A percentile compares a stretch with the other conserved stretches of the same genome.
phyloP scores from a whole-genome alignment of 2,888 invertebrate species.

The Horisme vitalbata region DNA sequence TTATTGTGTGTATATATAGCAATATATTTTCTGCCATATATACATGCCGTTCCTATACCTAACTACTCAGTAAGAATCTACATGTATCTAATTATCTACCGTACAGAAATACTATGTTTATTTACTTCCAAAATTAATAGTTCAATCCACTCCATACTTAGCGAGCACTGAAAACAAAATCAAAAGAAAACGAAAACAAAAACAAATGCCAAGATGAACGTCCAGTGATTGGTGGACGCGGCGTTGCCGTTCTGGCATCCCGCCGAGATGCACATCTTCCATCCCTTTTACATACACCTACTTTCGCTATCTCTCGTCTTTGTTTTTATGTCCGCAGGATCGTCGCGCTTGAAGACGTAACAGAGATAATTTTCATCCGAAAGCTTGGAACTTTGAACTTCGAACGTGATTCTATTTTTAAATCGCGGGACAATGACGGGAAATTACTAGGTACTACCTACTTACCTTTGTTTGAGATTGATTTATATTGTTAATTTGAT shows the following conservation, averaged over 20 bases:
- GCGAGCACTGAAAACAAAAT: constrained; percentile 31
- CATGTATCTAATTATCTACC: no score
- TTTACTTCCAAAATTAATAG: no score
- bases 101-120: no score
- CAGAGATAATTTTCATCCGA: constrained; percentile 77
- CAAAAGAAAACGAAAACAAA: constrained; percentile 54
- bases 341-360: constrained; percentile 79
- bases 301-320: constrained; percentile 43
- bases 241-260: constrained; percentile 74
- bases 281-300: constrained; percentile 43
- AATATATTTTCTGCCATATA: no score
- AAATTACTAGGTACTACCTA: constrained; percentile 3
- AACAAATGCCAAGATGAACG: constrained; percentile 65
- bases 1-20: no score
- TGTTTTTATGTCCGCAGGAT: constrained; percentile 71
- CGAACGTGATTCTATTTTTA: constrained; percentile 64
- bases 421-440: constrained; percentile 47
- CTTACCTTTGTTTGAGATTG: not conserved
- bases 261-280: constrained; percentile 62
- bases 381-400: constrained; percentile 71
- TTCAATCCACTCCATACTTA: constrained; percentile 23
- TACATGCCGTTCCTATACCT: no score
- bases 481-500: not conserved
- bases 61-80: no score
- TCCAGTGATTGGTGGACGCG: constrained; percentile 76